Evolutionary conservation across 2,113 vertebrate genomes (phyloP).

Genomic region (Pollimyrus isidori): DNA sequence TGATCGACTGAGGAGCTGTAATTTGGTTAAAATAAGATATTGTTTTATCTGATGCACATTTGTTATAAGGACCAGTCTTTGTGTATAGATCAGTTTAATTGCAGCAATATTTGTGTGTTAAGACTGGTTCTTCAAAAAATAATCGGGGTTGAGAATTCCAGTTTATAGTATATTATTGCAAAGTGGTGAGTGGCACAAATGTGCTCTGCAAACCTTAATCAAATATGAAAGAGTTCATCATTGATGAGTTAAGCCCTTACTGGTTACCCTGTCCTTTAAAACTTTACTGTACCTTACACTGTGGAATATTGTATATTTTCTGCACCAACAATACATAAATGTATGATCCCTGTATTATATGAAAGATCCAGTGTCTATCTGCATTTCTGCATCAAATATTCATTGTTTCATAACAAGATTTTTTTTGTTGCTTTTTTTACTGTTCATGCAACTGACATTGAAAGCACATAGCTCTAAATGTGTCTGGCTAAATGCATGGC

Average conservation of each 20-base stretch:
- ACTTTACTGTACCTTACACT: neutral
- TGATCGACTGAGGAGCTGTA: neutral
- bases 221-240: neutral
- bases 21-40: conserved; percentile 16
- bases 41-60: neutral
- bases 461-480: neutral
- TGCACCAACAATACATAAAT: neutral
- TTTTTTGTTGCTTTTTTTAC: neutral
- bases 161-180: neutral
- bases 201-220: neutral
- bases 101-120: neutral
- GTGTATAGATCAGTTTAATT: neutral
- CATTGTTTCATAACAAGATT: neutral
- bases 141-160: neutral
- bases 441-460: neutral
- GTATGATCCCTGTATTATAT: neutral
- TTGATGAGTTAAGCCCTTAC: neutral
- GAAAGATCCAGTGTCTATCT: neutral
- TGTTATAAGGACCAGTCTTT: neutral
- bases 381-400: neutral
- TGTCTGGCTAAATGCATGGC: neutral
- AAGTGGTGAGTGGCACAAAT: neutral
- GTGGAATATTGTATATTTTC: neutral
- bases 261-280: neutral
- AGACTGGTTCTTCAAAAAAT: neutral